Evolutionary conservation across 2,888 invertebrate genomes (phyloP).

Genomic region (Entomobrya multifasciata): DNA sequence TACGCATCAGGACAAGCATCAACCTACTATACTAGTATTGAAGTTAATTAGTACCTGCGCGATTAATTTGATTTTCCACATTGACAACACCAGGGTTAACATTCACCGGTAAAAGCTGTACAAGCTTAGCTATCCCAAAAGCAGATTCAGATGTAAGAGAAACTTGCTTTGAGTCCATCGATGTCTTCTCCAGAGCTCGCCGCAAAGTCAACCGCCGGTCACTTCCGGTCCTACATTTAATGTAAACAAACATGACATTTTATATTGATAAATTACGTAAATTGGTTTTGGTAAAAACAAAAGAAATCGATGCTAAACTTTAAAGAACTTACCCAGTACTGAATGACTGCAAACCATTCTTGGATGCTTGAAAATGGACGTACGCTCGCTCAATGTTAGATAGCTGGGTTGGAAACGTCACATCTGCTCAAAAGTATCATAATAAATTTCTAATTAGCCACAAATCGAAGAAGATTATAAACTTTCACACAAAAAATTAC

Average conservation of each 20-base stretch:
- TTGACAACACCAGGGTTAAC: too few relatives aligned
- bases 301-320: neutral
- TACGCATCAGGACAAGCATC: neutral
- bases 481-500: neutral
- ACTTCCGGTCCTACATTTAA: conserved; percentile 36
- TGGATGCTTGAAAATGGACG: conserved; percentile 62
- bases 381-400: conserved; percentile 69
- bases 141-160: conserved; percentile 8
- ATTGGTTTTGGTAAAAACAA: too few relatives aligned
- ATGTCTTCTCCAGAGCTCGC: conserved; percentile 14
- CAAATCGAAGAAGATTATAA: too few relatives aligned
- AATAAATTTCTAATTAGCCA: too few relatives aligned
- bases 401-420: conserved; percentile 58
- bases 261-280: too few relatives aligned
- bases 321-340: conserved; percentile 68
- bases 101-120: neutral
- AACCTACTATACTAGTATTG: too few relatives aligned
- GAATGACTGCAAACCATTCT: conserved; percentile 54
- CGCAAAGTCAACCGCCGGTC: conserved; percentile 40
- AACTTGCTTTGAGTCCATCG: neutral
- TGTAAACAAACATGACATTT: too few relatives aligned
- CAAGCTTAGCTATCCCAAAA: neutral
- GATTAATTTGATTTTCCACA: too few relatives aligned
- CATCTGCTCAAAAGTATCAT: conserved; percentile 36
- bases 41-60: neutral